Evolutionary conservation across 2,797 vertebrate species (phyloP), one percentile per base, ranked within the genome.

Genomic region (Erpetoichthys calabaricus): DNA sequence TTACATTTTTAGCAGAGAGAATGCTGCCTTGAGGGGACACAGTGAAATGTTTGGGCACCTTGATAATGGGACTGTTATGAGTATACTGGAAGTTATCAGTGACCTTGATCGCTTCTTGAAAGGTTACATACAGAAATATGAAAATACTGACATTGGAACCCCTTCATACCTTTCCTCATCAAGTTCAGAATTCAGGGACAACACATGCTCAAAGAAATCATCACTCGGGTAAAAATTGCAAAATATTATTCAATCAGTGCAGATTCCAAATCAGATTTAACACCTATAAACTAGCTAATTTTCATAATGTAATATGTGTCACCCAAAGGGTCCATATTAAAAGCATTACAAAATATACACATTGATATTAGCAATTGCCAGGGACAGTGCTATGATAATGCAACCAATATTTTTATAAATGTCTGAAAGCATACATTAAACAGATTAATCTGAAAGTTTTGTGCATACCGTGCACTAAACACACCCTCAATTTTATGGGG

Each of bases 191-290:
- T 63, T 52, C 42, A 63, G 60, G 51, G 65, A 45, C 47, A 64
- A 7, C 9, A 25, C 43, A 46, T 47, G 4, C 42, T 65, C 7
- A 8, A 41, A 53, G 49, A 61, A 58, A 61, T 62, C 6, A 42
- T 47, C 49, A 43, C 25, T 53, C 8, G 53, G 8, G 25, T 61
- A 4, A 56, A 57, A 56, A 43, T 43, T 8, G 45, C 60, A 2
- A 67, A 67, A 8, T 63, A 60, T n/a, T 65, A 61, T 57, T 65
- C 57, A 2, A 47, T 61, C 5, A 59, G 42, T 47, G 43, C 59
- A 7, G 54, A 65, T 56, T 65, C 52, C 8, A 67, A 44, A 46
- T 52, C 61, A 4, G 45, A 61, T 42, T 50, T 65, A n/a, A 47
- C 55, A 8, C 57, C 68, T 42, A 41, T 53, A 25, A 59, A 63